Evolutionary conservation across 1,140 invertebrate species (phyloP), one percentile per base, ranked within the genome.

Genomic region (Dinothrombium tinctorium): DNA sequence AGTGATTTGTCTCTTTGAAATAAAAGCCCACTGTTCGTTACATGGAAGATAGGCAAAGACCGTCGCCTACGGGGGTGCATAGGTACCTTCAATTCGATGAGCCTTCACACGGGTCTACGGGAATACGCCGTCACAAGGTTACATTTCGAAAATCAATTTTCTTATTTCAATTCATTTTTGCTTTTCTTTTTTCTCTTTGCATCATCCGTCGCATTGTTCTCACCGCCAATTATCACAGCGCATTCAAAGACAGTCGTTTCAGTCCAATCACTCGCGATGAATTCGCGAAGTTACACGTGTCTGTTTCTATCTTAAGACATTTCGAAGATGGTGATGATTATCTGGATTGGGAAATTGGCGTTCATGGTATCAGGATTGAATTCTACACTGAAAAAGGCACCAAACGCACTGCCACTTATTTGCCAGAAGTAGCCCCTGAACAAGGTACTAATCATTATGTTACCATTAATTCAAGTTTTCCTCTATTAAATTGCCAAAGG

Each of bases 21-120:
- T n/a, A n/a, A n/a, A n/a, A 92, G 87, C 62, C 90, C 89, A 37
- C 65, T 98, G 53, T 98, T 98, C 71, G 90, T 98, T 22, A 95
- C 90, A 42, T 98, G 90, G 90, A 83, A 83, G 58, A 84, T 84
- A 55, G 89, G 90, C 14, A 78, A 80, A 56, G 89, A 94, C 53
- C 71, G 76, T 56, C 69, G 80, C 40, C 64, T 90, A 43, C 67
- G 84, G 46, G 84, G 84, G n/a, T 90, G 84, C 58, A 89, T 90
- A 57, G 84, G 84, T 43, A 90, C 84, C 40, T 90, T 90, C 55
- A 87, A 78, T 60, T 78, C 87, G 26, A 83, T 92, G 71, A 78
- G 82, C 56, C 69, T 94, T 46, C 83, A 90, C 58, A 69, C 69
- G 57, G 89, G 90, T 36, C 68, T 96, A 41, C 69, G 80, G 51